phyloP scores from a whole-genome alignment of 2,797 vertebrate species.

The Propithecus deckenii region DNA sequence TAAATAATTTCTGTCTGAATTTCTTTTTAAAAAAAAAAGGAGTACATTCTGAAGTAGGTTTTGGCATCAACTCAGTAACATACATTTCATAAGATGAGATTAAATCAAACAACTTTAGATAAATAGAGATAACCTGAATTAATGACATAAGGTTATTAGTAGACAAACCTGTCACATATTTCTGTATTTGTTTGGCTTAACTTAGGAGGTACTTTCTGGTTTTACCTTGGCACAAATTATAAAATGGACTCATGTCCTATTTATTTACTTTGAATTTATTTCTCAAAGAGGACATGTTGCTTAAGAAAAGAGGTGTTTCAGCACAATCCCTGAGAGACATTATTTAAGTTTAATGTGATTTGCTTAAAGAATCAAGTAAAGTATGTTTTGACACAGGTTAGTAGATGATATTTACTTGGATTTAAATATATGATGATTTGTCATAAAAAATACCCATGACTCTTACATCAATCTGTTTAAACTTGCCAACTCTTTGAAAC shows the following conservation, averaged over 20 bases:
- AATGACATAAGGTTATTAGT: constrained; percentile 61
- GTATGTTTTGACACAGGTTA: constrained; percentile 82
- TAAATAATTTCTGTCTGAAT: constrained; percentile 23
- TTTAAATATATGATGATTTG: constrained; percentile 79
- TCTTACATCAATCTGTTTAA: constrained; percentile 77
- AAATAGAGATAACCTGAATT: constrained; percentile 70
- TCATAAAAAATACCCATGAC: constrained; percentile 76
- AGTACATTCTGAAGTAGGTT: neutral
- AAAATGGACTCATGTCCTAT: constrained; percentile 33
- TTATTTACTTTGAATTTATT: constrained; percentile 81
- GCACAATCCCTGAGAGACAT: constrained; percentile 75
- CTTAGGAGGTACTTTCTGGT: constrained; percentile 71
- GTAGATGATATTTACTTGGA: constrained; percentile 75
- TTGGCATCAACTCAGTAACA: constrained; percentile 40
- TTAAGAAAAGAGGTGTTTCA: constrained; percentile 84
- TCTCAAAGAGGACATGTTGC: constrained; percentile 79
- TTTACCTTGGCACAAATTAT: constrained; percentile 78
- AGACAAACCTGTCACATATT: constrained; percentile 39
- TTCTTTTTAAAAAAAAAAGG: neutral
- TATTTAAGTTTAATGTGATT: constrained; percentile 80
- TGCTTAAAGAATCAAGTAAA: constrained; percentile 80
- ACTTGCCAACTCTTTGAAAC: constrained; percentile 77
- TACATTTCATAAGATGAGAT: constrained; percentile 50
- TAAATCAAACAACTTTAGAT: constrained; percentile 54
- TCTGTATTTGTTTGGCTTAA: constrained; percentile 68